Base-by-base conservation (phyloP, 2,888 invertebrate genomes). In the Timandra comae region DNA sequence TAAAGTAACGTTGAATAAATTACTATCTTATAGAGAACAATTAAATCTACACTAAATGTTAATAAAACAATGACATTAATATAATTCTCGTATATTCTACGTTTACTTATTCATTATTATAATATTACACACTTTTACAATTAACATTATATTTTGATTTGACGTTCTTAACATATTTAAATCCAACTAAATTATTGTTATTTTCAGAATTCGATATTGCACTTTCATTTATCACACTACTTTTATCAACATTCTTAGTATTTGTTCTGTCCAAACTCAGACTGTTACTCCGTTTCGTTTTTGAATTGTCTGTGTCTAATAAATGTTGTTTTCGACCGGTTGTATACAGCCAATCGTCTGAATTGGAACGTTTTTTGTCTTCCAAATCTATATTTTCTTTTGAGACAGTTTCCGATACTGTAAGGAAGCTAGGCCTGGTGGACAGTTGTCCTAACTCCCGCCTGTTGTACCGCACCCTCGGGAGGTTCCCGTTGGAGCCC, bases 331-430 rank as follows among this genome's bases (percentile, higher is more conserved):
- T 70, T 28, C 80, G 59, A 21, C 60, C 54, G 0, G 56, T 44
- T 0, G 66, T 71, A 32, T 71, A 74, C 6, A 81, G 12, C 64
- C 67, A 72, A 35, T 79, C 81, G 26, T 82, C 82, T 0, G 82
- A 84, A 25, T 76, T 72, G 0, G 75, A 63, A 2, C 81, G 63
- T 29, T 35, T 53, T 37, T 73, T 77, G 7, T 27, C 23, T 5
- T 9, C 24, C 4, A 11, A 2, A 16, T 16, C 3, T 16, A 16
- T 5, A 16, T 3, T 16, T 5, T n/a, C n/a, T n/a, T 16, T 16
- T 26, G 27, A 11, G 8, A 33, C 21, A 0, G 39, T 38, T 12
- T 35, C 41, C 0, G 56, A 31, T 2, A 55, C 35, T 13, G 60
- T 54, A 1, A 62, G 31, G 24, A 64, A 53, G 22, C 66, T 71